Evolutionary conservation across 2,888 invertebrate genomes (phyloP), one percentile per base, ranked within the genome.

Genomic region (Archaeoteleia sp.): DNA sequence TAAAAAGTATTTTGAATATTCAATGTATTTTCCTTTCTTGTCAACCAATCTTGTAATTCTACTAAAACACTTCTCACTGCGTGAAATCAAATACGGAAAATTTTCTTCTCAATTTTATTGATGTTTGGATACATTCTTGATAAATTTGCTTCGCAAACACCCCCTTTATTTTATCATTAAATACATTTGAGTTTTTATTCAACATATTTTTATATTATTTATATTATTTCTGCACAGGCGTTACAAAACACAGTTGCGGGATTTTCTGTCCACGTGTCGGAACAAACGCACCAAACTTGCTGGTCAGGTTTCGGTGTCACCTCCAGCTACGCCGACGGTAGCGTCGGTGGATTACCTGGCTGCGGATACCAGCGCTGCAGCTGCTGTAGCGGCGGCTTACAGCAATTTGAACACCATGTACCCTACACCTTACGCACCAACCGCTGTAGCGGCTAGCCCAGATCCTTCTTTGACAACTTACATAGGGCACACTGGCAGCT

Each of bases 191-290:
- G n/a, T n/a, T n/a, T n/a, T n/a, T n/a, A n/a, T n/a, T n/a, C n/a
- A n/a, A n/a, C n/a, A n/a, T n/a, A n/a, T n/a, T n/a, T n/a, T n/a
- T n/a, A n/a, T n/a, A n/a, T n/a, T n/a, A n/a, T n/a, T n/a, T n/a
- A n/a, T n/a, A n/a, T n/a, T n/a, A n/a, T n/a, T n/a, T n/a, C n/a
- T n/a, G n/a, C n/a, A 76, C 51, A 90, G 96, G 66, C 90, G 97
- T 78, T 97, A 97, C 87, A 97, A 97, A 86, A 95, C 96, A 1
- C 97, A 97, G 83, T 88, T 97, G 14, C 88, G 96, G 40, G 97
- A 97, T 87, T 96, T 97, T 84, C 87, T 96, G 1, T 95, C 96
- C 9, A 96, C 96, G 8, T 96, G 96, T 82, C 90, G 96, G 68
- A 93, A 92, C 69, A 95, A 95, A 81, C 89, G 94, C 82, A 79